Conservation (phyloP, 2,797 vertebrate genomes). For the Eidolon dupreanum region DNA sequence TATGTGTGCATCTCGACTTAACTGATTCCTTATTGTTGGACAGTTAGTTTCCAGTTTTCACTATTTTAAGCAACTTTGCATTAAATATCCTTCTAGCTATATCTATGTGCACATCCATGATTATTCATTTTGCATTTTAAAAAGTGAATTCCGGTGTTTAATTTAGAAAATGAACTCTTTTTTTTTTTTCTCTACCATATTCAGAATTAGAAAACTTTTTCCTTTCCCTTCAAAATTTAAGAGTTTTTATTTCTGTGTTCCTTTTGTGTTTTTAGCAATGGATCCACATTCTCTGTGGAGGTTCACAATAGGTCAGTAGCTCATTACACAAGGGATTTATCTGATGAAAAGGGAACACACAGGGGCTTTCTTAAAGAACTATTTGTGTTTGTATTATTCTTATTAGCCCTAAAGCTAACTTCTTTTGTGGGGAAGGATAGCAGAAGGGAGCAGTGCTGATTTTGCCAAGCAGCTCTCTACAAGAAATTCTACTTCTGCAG, state of each 20-base stretch:
- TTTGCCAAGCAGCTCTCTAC: background rate
- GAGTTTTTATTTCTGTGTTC: background rate
- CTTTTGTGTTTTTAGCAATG: background rate
- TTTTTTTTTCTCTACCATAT: background rate
- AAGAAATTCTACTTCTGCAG: background rate
- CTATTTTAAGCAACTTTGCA: background rate
- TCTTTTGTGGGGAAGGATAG: background rate
- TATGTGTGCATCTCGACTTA: background rate
- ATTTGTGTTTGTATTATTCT: slow-evolving; percentile 44
- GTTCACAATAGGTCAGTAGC: background rate
- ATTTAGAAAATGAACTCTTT: background rate
- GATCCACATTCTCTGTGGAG: background rate
- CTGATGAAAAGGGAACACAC: slow-evolving; percentile 37
- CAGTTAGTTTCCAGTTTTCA: slow-evolving; percentile 11
- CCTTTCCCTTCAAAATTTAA: slow-evolving; percentile 5
- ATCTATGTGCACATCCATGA: background rate
- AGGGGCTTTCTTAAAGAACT: slow-evolving; percentile 18
- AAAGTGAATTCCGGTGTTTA: background rate
- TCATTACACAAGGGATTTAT: slow-evolving; percentile 2
- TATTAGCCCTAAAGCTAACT: background rate
- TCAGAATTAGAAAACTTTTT: background rate
- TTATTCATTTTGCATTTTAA: slow-evolving; percentile 49
- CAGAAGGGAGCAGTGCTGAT: background rate
- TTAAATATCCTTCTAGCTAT: background rate
- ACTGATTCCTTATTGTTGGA: background rate